phyloP scores from a whole-genome alignment of 2,113 vertebrate genomes.

The Phyllostomus hastatus region DNA sequence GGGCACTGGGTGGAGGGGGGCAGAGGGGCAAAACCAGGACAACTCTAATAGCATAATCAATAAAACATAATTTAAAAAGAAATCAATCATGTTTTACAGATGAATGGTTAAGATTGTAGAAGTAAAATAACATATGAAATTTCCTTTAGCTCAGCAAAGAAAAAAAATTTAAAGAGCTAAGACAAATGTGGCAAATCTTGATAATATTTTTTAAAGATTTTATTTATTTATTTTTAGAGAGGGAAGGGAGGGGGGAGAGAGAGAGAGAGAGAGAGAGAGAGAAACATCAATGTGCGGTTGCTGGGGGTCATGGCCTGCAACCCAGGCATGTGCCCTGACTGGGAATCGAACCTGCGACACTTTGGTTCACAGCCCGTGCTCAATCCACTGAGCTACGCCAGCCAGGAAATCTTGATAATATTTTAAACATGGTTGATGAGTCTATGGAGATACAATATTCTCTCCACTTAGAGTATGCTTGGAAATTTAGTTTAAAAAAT shows the following conservation, averaged over 20 bases:
- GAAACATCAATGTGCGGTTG: too few relatives aligned
- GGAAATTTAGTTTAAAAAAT: not conserved
- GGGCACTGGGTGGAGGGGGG: too few relatives aligned
- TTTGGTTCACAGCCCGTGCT: too few relatives aligned
- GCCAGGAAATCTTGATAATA: not conserved
- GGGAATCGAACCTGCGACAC: too few relatives aligned
- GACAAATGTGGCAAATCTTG: conserved; percentile 13
- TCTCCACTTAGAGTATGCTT: not conserved
- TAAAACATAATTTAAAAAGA: not conserved
- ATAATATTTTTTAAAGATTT: not conserved
- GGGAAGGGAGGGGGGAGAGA: too few relatives aligned
- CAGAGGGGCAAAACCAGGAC: too few relatives aligned
- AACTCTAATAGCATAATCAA: too few relatives aligned
- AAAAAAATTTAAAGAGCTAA: conserved; percentile 1
- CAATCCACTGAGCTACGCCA: too few relatives aligned
- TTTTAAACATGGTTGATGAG: not conserved
- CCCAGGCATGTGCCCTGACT: too few relatives aligned
- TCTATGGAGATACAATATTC: not conserved
- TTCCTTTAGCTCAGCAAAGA: conserved; percentile 4
- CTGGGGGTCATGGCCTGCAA: too few relatives aligned
- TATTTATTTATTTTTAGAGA: too few relatives aligned
- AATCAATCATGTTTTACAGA: not conserved
- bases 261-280: too few relatives aligned
- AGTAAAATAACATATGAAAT: not conserved
- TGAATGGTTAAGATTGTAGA: conserved; percentile 2